phyloP scores from a whole-genome alignment of 2,113 vertebrate species.

The Craseonycteris thonglongyai region DNA sequence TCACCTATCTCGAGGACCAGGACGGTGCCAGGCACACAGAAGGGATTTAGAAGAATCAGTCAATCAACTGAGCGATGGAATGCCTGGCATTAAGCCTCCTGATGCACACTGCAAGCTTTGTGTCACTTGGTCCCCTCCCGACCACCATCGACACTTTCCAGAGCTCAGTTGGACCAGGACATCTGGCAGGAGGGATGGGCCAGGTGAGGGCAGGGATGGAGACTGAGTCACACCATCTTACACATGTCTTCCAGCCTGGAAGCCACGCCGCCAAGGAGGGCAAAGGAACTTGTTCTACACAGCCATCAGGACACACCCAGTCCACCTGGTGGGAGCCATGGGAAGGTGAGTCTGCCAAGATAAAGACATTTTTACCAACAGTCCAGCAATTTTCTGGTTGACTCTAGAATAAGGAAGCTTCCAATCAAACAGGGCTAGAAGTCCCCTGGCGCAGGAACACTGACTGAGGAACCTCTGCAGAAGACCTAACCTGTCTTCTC shows the following conservation, averaged over 20 bases:
- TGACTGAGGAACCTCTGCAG: neutral
- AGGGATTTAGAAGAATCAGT: neutral
- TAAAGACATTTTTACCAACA: accelerated
- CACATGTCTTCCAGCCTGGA: neutral
- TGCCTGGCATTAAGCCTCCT: neutral
- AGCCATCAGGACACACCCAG: neutral
- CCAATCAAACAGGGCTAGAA: neutral
- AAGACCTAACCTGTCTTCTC: neutral
- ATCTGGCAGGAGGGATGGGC: neutral
- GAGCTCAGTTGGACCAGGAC: neutral
- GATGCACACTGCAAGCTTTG: neutral
- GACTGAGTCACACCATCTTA: neutral
- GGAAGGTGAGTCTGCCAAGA: neutral
- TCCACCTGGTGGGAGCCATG: neutral
- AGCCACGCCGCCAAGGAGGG: neutral
- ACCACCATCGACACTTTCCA: neutral
- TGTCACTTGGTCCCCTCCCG: neutral
- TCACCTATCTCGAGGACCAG: neutral
- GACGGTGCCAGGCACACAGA: neutral
- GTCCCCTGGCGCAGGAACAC: neutral
- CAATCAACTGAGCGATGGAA: too few relatives aligned
- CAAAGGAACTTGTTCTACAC: neutral
- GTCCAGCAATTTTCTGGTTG: neutral
- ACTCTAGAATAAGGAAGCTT: neutral
- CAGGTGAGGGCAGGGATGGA: neutral